These are phyloP conservation scores for Sepiola atlantica DNA, from an alignment of 2,888 invertebrate species.

Conservation along the genomic window DNA sequence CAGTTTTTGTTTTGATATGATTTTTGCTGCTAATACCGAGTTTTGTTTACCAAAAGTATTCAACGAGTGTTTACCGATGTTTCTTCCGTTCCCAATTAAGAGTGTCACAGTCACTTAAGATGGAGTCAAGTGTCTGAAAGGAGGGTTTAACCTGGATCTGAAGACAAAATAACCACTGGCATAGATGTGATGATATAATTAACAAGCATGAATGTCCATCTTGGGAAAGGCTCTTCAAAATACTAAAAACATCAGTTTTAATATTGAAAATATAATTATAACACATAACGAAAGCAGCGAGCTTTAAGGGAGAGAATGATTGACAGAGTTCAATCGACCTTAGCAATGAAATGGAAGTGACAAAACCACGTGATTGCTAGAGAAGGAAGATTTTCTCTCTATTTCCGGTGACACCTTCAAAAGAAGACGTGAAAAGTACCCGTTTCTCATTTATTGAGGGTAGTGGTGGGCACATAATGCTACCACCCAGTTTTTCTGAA, in stretches of 20 bases:
- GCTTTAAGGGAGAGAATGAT: too few relatives aligned
- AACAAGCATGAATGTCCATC: background rate
- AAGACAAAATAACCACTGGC: background rate
- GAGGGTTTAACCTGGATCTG: background rate
- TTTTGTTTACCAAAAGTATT: background rate
- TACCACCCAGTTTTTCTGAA: too few relatives aligned
- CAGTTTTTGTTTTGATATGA: background rate
- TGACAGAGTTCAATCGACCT: too few relatives aligned
- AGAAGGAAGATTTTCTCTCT: too few relatives aligned
- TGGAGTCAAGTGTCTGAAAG: background rate
- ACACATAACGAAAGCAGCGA: too few relatives aligned
- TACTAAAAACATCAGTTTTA: background rate
- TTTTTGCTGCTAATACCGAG: background rate
- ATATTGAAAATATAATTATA: background rate
- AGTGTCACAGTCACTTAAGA: background rate
- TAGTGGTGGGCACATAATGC: too few relatives aligned
- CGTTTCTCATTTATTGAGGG: too few relatives aligned
- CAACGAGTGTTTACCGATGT: background rate
- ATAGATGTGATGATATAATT: background rate
- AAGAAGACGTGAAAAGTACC: too few relatives aligned
- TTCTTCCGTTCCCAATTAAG: background rate
- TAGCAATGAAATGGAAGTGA: too few relatives aligned
- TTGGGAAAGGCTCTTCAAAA: background rate
- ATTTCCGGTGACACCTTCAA: too few relatives aligned
- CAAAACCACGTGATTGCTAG: too few relatives aligned